Conservation (phyloP, 2,888 invertebrate species). For the Silvanus unidentatus region DNA sequence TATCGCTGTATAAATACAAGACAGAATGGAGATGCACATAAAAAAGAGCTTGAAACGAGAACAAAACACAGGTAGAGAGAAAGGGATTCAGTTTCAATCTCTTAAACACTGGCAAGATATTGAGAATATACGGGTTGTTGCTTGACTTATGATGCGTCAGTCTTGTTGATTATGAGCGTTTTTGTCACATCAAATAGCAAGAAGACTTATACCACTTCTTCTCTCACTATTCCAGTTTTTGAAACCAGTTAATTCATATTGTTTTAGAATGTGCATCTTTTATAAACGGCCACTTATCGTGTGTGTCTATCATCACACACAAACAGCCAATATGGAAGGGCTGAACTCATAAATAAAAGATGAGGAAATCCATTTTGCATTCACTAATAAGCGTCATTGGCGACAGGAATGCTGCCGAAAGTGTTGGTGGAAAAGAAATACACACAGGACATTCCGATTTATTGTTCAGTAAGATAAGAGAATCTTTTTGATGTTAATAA, state of each 20-base stretch:
- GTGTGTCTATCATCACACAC: background rate
- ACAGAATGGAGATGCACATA: background rate
- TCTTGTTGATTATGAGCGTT: slow-evolving; percentile 34
- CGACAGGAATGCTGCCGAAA: background rate
- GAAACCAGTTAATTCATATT: slow-evolving; percentile 34
- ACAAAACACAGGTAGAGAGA: no score
- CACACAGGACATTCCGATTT: no score
- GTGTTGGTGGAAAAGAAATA: background rate
- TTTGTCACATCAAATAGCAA: slow-evolving; percentile 34
- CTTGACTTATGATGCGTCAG: slow-evolving; percentile 35
- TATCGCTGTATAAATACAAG: background rate
- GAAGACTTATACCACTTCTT: slow-evolving; percentile 34
- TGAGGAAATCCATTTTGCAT: background rate
- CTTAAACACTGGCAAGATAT: no score
- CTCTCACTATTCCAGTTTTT: slow-evolving; percentile 35
- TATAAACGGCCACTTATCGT: slow-evolving; percentile 1
- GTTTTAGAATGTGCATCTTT: slow-evolving; percentile 24
- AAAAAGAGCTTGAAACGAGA: background rate
- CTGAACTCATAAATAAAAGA: background rate
- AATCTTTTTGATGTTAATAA: no score
- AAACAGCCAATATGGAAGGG: no score
- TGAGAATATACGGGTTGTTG: background rate
- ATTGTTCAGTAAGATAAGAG: no score
- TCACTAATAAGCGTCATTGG: background rate
- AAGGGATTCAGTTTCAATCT: no score